A percentile compares a stretch with the other conserved stretches of the same genome.
Conservation (phyloP, 2,888 invertebrate genomes). For the Zaprionus bogoriensis region DNA sequence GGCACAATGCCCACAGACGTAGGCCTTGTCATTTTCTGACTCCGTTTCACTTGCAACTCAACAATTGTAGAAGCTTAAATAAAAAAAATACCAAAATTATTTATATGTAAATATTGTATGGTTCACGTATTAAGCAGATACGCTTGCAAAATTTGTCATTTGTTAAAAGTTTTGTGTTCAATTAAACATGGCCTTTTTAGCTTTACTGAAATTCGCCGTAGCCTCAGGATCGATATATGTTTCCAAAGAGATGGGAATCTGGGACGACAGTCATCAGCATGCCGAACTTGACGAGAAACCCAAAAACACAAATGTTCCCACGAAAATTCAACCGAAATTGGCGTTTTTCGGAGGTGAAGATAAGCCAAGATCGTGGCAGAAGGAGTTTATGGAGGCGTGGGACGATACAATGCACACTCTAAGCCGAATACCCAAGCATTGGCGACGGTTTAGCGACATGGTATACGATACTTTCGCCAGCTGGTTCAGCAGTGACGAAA, state of each 20-base stretch:
- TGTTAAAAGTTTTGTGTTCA: too few relatives aligned
- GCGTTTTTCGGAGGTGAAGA: background rate
- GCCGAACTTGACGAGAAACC: background rate
- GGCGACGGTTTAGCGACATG: slow-evolving; percentile 11
- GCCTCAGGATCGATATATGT: slow-evolving; percentile 36
- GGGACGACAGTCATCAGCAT: background rate
- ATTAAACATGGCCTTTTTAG: slow-evolving; percentile 41
- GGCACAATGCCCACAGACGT: slow-evolving; percentile 83
- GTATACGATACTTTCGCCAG: slow-evolving; percentile 10
- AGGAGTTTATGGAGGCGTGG: slow-evolving; percentile 26
- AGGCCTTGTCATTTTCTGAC: slow-evolving; percentile 83
- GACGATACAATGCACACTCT: slow-evolving; percentile 31
- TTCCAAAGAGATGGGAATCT: slow-evolving; percentile 30
- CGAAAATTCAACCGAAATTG: background rate
- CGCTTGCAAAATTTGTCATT: slow-evolving; percentile 19
- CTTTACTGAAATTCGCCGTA: slow-evolving; percentile 23
- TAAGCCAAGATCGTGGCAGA: slow-evolving; percentile 16
- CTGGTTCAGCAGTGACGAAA: slow-evolving; percentile 16
- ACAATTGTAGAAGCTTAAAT: slow-evolving; percentile 86
- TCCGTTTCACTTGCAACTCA: slow-evolving; percentile 88
- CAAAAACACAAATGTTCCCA: background rate
- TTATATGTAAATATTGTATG: background rate
- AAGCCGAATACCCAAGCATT: slow-evolving; percentile 30
- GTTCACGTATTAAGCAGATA: too few relatives aligned
- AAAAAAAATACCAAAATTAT: background rate